Percentiles rank a stretch among this genome's conserved stretches.
These are phyloP conservation scores for Gymnothorax reevesii DNA, from an alignment of 2,797 vertebrate genomes.

Conservation along the genomic window DNA sequence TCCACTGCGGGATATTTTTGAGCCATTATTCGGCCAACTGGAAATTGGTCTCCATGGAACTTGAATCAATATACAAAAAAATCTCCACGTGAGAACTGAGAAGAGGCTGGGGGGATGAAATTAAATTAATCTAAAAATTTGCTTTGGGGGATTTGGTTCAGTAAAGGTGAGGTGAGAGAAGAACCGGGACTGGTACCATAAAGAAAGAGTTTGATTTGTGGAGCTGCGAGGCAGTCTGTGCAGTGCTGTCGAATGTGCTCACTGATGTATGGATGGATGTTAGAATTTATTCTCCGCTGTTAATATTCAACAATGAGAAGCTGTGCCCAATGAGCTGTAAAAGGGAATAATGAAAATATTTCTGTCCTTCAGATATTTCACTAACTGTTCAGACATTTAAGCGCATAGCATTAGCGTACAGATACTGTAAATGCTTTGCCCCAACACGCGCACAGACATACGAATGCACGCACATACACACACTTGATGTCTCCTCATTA, in stretches of 20 bases:
- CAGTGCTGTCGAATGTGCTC: background rate
- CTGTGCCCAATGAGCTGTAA: slow-evolving; percentile 5
- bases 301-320: background rate
- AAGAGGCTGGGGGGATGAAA: background rate
- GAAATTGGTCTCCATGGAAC: background rate
- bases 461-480: background rate
- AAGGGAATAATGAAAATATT: slow-evolving; percentile 2
- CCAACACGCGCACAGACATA: background rate
- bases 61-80: background rate
- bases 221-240: background rate
- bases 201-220: background rate
- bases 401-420: background rate
- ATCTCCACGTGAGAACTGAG: background rate
- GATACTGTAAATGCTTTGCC: background rate
- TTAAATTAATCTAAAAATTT: background rate
- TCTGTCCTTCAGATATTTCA: background rate
- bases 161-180: background rate
- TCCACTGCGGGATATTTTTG: background rate
- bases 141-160: background rate
- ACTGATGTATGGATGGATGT: background rate
- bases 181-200: background rate
- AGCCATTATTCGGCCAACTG: background rate
- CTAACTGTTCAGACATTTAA: background rate
- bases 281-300: background rate
- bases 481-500: background rate